These are phyloP conservation scores for Rugalucina vietnamica DNA, from an alignment of 2,888 invertebrate species.

Conservation along the genomic window DNA sequence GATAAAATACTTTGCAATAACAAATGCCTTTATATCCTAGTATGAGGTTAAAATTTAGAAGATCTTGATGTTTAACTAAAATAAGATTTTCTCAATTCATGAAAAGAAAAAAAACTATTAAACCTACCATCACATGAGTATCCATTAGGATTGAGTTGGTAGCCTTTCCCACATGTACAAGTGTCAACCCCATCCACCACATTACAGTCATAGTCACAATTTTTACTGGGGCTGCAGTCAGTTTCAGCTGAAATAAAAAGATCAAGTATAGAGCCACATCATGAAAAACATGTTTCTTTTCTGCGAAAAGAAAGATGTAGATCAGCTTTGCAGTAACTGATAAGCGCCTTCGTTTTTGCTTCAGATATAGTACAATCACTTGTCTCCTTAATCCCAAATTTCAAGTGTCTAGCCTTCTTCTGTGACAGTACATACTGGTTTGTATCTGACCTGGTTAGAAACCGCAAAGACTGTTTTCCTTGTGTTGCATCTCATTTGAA, in stretches of 20 bases:
- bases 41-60: too few species aligned
- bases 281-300: neutral
- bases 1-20: neutral
- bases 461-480: too few species aligned
- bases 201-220: constrained; percentile 61
- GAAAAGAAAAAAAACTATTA: neutral
- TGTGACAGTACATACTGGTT: too few species aligned
- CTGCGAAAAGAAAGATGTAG: neutral
- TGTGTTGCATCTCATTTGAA: too few species aligned
- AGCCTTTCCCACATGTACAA: constrained; percentile 63
- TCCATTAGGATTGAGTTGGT: constrained; percentile 52
- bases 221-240: constrained; percentile 50
- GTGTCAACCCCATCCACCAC: constrained; percentile 54
- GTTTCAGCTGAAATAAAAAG: constrained; percentile 30
- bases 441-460: too few species aligned
- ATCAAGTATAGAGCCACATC: neutral
- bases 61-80: too few species aligned
- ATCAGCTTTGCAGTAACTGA: neutral
- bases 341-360: too few species aligned
- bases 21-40: too few species aligned
- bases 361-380: too few species aligned
- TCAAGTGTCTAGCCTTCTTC: too few species aligned
- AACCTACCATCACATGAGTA: constrained; percentile 60
- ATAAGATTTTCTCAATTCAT: too few species aligned
- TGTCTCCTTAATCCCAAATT: too few species aligned